These are phyloP conservation scores for Pimpla rufipes DNA, from an alignment of 2,888 invertebrate species.

Conservation along the genomic window DNA sequence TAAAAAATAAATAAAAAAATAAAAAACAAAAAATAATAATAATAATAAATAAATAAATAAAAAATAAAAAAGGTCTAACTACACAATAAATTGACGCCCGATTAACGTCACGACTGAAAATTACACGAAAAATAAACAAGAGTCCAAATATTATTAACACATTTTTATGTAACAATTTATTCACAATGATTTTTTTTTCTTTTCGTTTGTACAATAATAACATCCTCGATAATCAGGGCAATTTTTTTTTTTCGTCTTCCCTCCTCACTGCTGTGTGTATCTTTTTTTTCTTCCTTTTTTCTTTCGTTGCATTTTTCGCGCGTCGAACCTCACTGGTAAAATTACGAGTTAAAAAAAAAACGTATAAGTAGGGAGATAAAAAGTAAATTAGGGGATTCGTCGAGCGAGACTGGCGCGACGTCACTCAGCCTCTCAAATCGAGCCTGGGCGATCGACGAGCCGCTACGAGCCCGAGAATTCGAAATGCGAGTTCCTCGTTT, in stretches of 20 bases:
- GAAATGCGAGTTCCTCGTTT: slow-evolving; percentile 62
- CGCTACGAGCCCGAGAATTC: slow-evolving; percentile 79
- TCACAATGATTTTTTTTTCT: slow-evolving; percentile 70
- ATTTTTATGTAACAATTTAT: slow-evolving; percentile 84
- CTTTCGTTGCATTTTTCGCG: slow-evolving; percentile 56
- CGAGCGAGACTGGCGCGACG: slow-evolving; percentile 78
- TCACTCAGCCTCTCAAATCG: slow-evolving; percentile 15
- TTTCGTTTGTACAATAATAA: slow-evolving; percentile 70
- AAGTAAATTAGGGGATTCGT: slow-evolving; percentile 60
- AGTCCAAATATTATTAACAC: not conserved
- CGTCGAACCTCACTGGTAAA: slow-evolving; percentile 29
- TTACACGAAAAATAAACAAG: no score
- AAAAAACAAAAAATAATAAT: no score
- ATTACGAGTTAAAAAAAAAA: slow-evolving; percentile 24
- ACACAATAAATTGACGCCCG: not conserved
- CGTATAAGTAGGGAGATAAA: slow-evolving; percentile 49
- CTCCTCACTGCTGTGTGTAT: not conserved
- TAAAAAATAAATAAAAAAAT: no score
- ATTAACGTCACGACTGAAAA: not conserved
- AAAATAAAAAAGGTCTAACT: not conserved
- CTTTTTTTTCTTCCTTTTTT: slow-evolving; percentile 69
- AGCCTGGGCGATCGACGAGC: slow-evolving; percentile 60
- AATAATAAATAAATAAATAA: no score
- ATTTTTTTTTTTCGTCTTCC: slow-evolving; percentile 55
- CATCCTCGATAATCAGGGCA: slow-evolving; percentile 69